Conservation (phyloP, 2,113 vertebrate genomes). For the Tachycineta bicolor region DNA sequence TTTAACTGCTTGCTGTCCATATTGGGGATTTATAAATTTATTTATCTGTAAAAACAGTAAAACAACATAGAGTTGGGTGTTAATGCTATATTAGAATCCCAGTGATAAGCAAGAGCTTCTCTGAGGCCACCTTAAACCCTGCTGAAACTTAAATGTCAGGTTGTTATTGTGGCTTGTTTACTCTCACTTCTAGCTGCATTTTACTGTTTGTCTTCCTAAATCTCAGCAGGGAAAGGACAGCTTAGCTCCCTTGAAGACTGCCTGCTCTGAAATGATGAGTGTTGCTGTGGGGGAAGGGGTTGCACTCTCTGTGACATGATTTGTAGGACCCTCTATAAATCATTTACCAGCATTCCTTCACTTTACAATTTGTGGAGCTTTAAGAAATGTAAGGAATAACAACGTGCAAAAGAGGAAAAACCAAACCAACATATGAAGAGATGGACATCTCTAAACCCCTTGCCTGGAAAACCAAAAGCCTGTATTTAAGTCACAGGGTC, state of each 20-base stretch:
- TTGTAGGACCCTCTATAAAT: slow-evolving; percentile 59
- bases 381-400: background rate
- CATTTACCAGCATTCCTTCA: slow-evolving; percentile 35
- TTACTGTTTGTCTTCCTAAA: slow-evolving; percentile 15
- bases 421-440: background rate
- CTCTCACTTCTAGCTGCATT: slow-evolving; percentile 18
- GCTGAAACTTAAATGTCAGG: background rate
- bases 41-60: background rate
- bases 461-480: background rate
- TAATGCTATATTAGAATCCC: background rate
- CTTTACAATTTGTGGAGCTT: background rate
- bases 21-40: background rate
- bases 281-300: slow-evolving; percentile 32
- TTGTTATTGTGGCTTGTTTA: slow-evolving; percentile 7
- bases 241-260: background rate
- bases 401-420: background rate
- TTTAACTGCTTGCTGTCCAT: background rate
- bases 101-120: background rate
- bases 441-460: background rate
- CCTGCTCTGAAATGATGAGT: slow-evolving; percentile 24
- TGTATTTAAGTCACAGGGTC: background rate
- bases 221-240: slow-evolving; percentile 18
- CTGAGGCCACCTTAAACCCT: slow-evolving; percentile 9
- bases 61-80: background rate
- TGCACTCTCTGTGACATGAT: slow-evolving; percentile 11